These are phyloP conservation scores for Steatornis caripensis DNA, from an alignment of 2,113 vertebrate genomes.

Conservation along the genomic window DNA sequence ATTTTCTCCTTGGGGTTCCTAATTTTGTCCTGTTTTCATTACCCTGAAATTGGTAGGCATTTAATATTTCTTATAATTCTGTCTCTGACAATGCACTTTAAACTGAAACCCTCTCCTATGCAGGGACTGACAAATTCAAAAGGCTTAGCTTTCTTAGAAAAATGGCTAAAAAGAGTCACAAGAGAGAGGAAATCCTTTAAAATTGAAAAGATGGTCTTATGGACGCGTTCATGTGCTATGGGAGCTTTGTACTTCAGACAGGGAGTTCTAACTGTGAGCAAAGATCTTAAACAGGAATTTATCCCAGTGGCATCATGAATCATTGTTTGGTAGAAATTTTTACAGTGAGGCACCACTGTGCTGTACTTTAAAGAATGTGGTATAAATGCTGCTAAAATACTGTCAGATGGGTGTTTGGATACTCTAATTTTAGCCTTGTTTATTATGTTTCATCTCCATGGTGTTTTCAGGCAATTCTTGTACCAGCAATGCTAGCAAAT, in stretches of 20 bases:
- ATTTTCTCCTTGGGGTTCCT: neutral
- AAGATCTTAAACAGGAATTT: neutral
- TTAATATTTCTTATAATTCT: neutral
- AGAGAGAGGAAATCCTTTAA: neutral
- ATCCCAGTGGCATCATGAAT: neutral
- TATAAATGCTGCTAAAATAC: slow-evolving; percentile 41
- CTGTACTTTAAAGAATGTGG: slow-evolving; percentile 9
- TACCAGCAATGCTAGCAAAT: neutral
- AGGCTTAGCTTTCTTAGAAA: neutral
- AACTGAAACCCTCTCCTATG: neutral
- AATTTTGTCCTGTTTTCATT: neutral
- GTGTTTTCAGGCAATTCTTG: slow-evolving; percentile 29
- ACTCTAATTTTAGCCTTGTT: slow-evolving; percentile 51
- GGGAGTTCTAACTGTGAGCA: neutral
- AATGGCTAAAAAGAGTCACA: neutral
- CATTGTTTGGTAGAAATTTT: slow-evolving; percentile 11
- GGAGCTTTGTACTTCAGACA: neutral
- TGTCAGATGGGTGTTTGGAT: slow-evolving; percentile 14
- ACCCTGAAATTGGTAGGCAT: neutral
- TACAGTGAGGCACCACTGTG: neutral
- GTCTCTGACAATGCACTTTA: neutral
- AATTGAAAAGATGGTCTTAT: neutral
- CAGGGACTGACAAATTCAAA: neutral
- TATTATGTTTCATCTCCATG: slow-evolving; percentile 49
- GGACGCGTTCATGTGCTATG: neutral